phyloP scores from a whole-genome alignment of 2,113 vertebrate genomes.

The Varanus komodoensis region DNA sequence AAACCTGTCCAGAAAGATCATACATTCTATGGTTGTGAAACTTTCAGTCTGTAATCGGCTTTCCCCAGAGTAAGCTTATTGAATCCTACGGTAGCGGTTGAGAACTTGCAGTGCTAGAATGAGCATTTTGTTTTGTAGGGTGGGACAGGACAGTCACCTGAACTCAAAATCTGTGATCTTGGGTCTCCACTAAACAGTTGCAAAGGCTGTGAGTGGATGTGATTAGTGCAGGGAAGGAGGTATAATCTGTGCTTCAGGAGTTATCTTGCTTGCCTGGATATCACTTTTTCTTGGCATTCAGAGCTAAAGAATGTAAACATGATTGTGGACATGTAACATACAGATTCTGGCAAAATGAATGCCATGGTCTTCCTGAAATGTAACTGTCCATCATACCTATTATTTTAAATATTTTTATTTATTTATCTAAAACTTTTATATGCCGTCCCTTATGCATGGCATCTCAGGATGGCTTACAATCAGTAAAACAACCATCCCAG shows the following conservation, averaged over 20 bases:
- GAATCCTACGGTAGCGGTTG: not conserved
- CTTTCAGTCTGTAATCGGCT: slow-evolving; percentile 9
- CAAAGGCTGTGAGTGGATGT: not conserved
- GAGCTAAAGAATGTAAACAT: not conserved
- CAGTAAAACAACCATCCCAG: too few species aligned
- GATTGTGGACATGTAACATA: not conserved
- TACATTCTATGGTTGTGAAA: slow-evolving; percentile 5
- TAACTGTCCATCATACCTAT: not conserved
- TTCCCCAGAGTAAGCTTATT: not conserved
- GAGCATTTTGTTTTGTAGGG: slow-evolving; percentile 1
- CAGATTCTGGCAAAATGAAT: not conserved
- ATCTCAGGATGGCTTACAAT: too few species aligned
- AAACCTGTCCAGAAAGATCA: not conserved
- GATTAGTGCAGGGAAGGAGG: not conserved
- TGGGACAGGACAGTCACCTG: not conserved
- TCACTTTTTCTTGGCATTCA: not conserved
- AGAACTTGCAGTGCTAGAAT: not conserved
- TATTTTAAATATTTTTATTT: too few species aligned
- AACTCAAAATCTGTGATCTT: not conserved
- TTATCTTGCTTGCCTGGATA: not conserved
- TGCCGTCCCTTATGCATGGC: too few species aligned
- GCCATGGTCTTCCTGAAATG: not conserved
- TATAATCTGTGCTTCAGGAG: not conserved
- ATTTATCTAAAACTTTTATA: too few species aligned
- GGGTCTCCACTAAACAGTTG: not conserved